Percentiles rank a stretch among this genome's conserved stretches.
Conservation (phyloP, 2,797 vertebrate species). For the Fundulus diaphanus region DNA sequence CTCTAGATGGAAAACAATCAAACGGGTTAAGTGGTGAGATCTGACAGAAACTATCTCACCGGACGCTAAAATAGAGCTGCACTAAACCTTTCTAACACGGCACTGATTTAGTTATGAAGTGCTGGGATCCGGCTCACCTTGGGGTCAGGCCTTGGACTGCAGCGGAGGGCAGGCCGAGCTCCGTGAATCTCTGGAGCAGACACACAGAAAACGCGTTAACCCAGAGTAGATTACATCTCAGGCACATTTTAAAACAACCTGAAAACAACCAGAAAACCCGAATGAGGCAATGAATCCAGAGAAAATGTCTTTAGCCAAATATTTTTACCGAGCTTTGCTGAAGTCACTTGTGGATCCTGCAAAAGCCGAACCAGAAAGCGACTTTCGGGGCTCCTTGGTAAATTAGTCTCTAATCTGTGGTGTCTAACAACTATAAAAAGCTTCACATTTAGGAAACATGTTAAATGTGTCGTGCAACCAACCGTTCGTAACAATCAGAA, state of each 20-base stretch:
- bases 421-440: neutral
- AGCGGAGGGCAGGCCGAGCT: conserved; percentile 86
- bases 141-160: conserved; percentile 83
- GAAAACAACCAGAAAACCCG: neutral
- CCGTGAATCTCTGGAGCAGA: conserved; percentile 86
- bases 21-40: conserved; percentile 20
- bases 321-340: conserved; percentile 14
- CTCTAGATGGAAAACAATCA: conserved; percentile 34
- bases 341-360: conserved; percentile 13
- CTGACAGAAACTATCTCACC: conserved; percentile 18
- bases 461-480: neutral
- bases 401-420: neutral
- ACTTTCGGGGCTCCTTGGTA: neutral
- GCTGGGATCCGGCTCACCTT: conserved; percentile 79
- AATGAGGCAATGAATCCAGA: neutral
- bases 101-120: conserved; percentile 15
- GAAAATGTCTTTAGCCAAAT: neutral
- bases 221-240: neutral
- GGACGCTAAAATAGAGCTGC: conserved; percentile 6
- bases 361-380: conserved; percentile 15
- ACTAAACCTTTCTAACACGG: conserved; percentile 1
- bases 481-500: neutral
- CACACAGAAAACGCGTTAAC: conserved; percentile 16
- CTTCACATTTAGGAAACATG: neutral
- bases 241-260: neutral